Base-by-base conservation (phyloP, 2,888 invertebrate genomes). In the Timema cristinae region DNA sequence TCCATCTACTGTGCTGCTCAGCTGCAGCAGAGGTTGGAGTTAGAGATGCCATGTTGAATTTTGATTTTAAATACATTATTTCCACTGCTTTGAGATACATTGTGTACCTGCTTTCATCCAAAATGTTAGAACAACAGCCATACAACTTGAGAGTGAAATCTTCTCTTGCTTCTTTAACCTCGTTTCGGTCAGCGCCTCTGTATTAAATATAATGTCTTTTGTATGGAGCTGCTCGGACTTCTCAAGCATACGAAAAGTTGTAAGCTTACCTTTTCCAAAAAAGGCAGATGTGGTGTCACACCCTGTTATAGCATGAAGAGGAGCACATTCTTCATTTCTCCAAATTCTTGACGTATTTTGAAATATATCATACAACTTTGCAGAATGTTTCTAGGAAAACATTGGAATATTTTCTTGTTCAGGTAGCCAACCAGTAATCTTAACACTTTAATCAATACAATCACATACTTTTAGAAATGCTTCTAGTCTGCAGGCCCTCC, bases 281-380 rank as follows among this genome's bases (percentile, higher is more conserved):
- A 32, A 32, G 4, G 32, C 32, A 32, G 4, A 32, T 1, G 32
- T 69, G 69, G 13, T 49, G 69, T 15, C 4, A 59, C 15, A 32
- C 32, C 6, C 4, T 59, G n/a, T 59, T 1, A 5, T 9, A 59
- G 59, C 59, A 59, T 59, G 13, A n/a, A 59, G 9, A n/a, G 13
- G 59, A 59, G 59, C 59, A 59, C 59, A 5, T 32, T 32, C 32
- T 32, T 32, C 6, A 16, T 59, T n/a, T 59, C 2, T 59, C 1
- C n/a, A 7, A 9, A 13, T 32, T n/a, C n/a, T 59, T n/a, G 2
- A n/a, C 59, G 59, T 59, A n/a, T n/a, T 9, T 59, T 59, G 59
- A 13, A 59, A 59, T 15, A 59, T 59, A 59, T 59, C 59, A 59
- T 59, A n/a, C 9, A 59, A 59, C 32, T 13, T n/a, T 13, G 59